Percentiles rank a stretch among this genome's conserved stretches.
Evolutionary conservation across 1,140 invertebrate species (phyloP).

Genomic region (Agraylea sexmaculata): DNA sequence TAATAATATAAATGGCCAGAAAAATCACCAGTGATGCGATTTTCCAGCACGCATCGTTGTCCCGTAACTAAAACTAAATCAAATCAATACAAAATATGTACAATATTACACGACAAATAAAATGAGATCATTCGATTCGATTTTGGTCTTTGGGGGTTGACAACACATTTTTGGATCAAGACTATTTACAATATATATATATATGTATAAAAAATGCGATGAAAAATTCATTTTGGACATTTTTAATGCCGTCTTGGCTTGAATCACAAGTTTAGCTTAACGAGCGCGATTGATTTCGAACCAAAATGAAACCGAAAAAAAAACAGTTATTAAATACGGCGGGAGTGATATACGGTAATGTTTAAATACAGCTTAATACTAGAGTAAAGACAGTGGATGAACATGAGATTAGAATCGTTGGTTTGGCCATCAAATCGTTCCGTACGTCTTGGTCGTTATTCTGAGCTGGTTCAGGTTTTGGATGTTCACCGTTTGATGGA

Average conservation of each 20-base stretch:
- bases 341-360: too few relatives aligned
- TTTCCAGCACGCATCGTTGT: too few relatives aligned
- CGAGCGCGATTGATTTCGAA: too few relatives aligned
- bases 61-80: slow-evolving; percentile 1
- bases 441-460: too few relatives aligned
- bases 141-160: slow-evolving; percentile 20
- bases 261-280: slow-evolving; percentile 13
- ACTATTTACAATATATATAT: background rate
- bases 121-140: slow-evolving; percentile 21
- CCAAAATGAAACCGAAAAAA: too few relatives aligned
- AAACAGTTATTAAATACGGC: too few relatives aligned
- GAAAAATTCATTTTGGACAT: slow-evolving; percentile 4
- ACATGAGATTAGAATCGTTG: too few relatives aligned
- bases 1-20: slow-evolving; percentile 14
- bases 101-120: slow-evolving; percentile 18
- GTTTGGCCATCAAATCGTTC: too few relatives aligned
- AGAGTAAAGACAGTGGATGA: too few relatives aligned
- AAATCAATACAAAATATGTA: slow-evolving; percentile 10
- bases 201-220: slow-evolving; percentile 1
- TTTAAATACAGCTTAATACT: too few relatives aligned
- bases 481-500: slow-evolving; percentile 33
- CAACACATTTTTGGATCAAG: slow-evolving; percentile 1
- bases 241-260: slow-evolving; percentile 12
- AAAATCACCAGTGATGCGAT: slow-evolving; percentile 11
- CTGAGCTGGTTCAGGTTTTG: too few relatives aligned